Percentiles rank a stretch among this genome's conserved stretches.
Evolutionary conservation across 2,888 invertebrate genomes (phyloP).

Genomic region (Drosophila algonquin): DNA sequence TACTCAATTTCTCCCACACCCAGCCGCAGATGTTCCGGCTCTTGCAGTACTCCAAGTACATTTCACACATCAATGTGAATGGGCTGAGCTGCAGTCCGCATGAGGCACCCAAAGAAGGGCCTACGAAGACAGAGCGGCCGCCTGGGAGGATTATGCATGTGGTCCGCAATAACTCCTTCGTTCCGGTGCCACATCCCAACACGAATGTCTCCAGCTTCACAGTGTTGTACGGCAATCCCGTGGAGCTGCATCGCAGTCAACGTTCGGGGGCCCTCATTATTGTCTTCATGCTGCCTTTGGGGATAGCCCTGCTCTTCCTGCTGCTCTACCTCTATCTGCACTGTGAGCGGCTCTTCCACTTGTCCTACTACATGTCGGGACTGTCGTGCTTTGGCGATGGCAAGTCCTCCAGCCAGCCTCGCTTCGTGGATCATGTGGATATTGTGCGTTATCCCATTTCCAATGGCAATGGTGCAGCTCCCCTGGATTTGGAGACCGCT

Average conservation of each 20-base stretch:
- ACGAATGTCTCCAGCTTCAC: conserved; percentile 70
- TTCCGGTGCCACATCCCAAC: conserved; percentile 26
- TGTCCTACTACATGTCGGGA: conserved; percentile 76
- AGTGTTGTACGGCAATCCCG: conserved; percentile 76
- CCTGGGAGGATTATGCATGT: conserved; percentile 16
- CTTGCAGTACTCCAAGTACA: conserved; percentile 81
- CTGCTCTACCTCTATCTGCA: conserved; percentile 82
- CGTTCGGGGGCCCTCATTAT: conserved; percentile 80
- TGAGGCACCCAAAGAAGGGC: conserved; percentile 4
- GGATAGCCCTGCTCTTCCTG: conserved; percentile 80
- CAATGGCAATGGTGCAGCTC: conserved; percentile 43
- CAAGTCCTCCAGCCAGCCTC: conserved; percentile 39
- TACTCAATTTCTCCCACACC: conserved; percentile 76
- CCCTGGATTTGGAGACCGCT: conserved; percentile 40
- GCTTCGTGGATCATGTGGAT: conserved; percentile 79
- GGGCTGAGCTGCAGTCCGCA: conserved; percentile 79
- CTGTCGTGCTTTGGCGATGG: conserved; percentile 56
- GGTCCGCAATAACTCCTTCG: background rate
- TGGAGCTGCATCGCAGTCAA: conserved; percentile 79
- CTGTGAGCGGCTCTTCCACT: conserved; percentile 82
- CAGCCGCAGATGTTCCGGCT: conserved; percentile 80
- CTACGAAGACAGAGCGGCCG: background rate
- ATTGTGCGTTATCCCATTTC: conserved; percentile 70
- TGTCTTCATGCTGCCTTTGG: conserved; percentile 82
- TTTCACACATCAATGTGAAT: conserved; percentile 83